These are phyloP conservation scores for Gobionotothen gibberifrons DNA, from an alignment of 2,797 vertebrate species.

Conservation along the genomic window DNA sequence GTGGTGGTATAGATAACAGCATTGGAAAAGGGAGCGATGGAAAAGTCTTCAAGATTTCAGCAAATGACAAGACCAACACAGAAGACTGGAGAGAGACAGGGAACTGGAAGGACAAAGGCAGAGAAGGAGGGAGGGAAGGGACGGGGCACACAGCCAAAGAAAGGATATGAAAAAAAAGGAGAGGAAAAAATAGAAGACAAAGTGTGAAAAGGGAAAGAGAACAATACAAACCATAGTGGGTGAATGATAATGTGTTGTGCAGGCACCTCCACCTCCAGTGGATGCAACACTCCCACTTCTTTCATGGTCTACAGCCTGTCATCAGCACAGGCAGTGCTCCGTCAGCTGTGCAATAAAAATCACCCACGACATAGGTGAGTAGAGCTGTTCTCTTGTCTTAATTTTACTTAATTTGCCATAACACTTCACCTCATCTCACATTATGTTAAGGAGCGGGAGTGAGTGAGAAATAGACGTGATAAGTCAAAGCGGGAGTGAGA, in stretches of 20 bases:
- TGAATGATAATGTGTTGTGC: slow-evolving; percentile 73
- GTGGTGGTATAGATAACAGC: slow-evolving; percentile 72
- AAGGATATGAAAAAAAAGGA: slow-evolving; percentile 38
- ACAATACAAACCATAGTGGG: slow-evolving; percentile 69
- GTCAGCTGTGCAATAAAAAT: slow-evolving; percentile 81
- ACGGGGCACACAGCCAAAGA: slow-evolving; percentile 47
- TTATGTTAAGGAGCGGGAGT: slow-evolving; percentile 70
- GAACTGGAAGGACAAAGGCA: slow-evolving; percentile 54
- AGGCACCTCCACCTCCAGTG: slow-evolving; percentile 77
- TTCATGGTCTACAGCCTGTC: slow-evolving; percentile 78
- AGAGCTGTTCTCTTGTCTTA: slow-evolving; percentile 84
- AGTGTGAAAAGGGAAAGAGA: slow-evolving; percentile 68
- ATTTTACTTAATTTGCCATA: slow-evolving; percentile 87
- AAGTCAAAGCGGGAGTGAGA: slow-evolving; percentile 66
- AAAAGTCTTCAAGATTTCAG: slow-evolving; percentile 68
- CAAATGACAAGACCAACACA: slow-evolving; percentile 63
- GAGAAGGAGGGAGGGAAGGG: slow-evolving; percentile 3
- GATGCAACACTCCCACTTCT: slow-evolving; percentile 79
- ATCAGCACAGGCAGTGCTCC: slow-evolving; percentile 72
- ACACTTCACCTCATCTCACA: slow-evolving; percentile 82
- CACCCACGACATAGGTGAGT: slow-evolving; percentile 84
- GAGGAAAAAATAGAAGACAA: slow-evolving; percentile 55
- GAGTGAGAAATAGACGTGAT: slow-evolving; percentile 61
- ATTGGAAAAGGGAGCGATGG: slow-evolving; percentile 50
- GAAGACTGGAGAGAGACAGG: slow-evolving; percentile 40